Percentiles rank a stretch among this genome's conserved stretches.
phyloP scores from a whole-genome alignment of 1,140 invertebrate genomes.

The Lineus longissimus region DNA sequence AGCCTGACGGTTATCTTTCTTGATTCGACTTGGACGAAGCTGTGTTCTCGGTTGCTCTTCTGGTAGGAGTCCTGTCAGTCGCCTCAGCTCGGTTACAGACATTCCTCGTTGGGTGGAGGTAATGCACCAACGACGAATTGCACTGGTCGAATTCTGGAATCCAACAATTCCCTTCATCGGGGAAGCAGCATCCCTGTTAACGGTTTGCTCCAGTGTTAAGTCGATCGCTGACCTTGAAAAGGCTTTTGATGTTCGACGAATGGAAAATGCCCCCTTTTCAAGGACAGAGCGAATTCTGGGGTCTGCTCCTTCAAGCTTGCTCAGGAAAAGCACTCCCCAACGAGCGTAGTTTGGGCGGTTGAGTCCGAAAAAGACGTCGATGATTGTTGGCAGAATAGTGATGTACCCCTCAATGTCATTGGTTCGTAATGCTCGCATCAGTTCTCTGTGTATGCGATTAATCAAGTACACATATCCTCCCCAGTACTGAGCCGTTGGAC shows the following conservation, averaged over 20 bases:
- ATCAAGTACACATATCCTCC: too few relatives aligned
- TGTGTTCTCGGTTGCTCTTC: neutral
- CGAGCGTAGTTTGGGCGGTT: too few relatives aligned
- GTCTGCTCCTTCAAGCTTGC: too few relatives aligned
- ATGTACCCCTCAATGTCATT: too few relatives aligned
- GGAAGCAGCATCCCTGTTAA: constrained; percentile 2
- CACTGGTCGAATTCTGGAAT: neutral
- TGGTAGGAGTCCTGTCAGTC: neutral
- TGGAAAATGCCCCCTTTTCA: neutral
- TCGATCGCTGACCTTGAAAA: neutral
- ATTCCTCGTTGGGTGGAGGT: neutral
- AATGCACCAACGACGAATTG: neutral
- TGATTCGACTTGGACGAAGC: neutral
- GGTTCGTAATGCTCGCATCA: too few relatives aligned
- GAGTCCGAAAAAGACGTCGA: too few relatives aligned
- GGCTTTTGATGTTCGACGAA: neutral
- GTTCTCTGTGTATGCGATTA: too few relatives aligned
- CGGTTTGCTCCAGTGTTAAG: neutral
- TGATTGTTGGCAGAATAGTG: too few relatives aligned
- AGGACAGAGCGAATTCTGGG: too few relatives aligned
- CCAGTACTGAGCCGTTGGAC: too few relatives aligned
- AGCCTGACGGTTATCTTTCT: neutral
- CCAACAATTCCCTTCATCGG: neutral
- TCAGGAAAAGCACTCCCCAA: too few relatives aligned
- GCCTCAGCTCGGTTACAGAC: neutral